phyloP scores from a whole-genome alignment of 2,113 vertebrate genomes.

The Varanus komodoensis region DNA sequence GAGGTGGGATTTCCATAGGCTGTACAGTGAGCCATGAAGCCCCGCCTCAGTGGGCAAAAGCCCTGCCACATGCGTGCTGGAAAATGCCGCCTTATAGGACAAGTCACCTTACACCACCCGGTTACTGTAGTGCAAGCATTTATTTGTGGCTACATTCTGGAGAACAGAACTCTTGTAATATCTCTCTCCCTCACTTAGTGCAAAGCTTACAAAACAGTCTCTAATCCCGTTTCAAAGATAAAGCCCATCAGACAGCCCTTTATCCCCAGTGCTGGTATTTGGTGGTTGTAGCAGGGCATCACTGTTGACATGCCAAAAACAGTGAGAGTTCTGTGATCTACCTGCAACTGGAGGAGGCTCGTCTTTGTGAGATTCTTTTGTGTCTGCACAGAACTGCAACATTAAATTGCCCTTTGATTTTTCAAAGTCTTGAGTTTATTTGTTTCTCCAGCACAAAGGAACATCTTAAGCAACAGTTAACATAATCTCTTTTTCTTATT shows the following conservation, averaged over 20 bases:
- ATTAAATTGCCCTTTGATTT: constrained; percentile 72
- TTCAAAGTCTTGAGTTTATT: constrained; percentile 71
- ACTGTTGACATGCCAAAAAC: constrained; percentile 26
- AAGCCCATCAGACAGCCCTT: constrained; percentile 3
- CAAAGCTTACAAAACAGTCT: constrained; percentile 10
- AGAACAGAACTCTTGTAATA: not conserved
- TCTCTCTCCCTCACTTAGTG: not conserved
- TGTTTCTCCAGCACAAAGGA: constrained; percentile 66
- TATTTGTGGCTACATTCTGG: too few species aligned
- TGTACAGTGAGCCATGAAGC: not conserved
- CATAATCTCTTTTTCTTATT: constrained; percentile 70
- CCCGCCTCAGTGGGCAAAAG: not conserved
- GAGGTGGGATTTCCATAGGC: too few species aligned
- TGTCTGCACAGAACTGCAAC: constrained; percentile 49
- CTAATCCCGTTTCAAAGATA: constrained; percentile 47
- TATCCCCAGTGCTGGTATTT: constrained; percentile 39
- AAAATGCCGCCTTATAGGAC: not conserved
- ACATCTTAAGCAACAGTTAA: constrained; percentile 70
- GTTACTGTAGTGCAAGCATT: not conserved
- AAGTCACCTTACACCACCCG: not conserved
- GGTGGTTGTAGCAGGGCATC: constrained; percentile 32
- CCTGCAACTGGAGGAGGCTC: constrained; percentile 47
- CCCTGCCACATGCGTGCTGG: not conserved
- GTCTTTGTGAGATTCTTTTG: constrained; percentile 53
- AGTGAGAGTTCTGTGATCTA: constrained; percentile 60